These are phyloP conservation scores for Vollenhovia emeryi DNA, from an alignment of 1,140 invertebrate genomes.

Conservation along the genomic window DNA sequence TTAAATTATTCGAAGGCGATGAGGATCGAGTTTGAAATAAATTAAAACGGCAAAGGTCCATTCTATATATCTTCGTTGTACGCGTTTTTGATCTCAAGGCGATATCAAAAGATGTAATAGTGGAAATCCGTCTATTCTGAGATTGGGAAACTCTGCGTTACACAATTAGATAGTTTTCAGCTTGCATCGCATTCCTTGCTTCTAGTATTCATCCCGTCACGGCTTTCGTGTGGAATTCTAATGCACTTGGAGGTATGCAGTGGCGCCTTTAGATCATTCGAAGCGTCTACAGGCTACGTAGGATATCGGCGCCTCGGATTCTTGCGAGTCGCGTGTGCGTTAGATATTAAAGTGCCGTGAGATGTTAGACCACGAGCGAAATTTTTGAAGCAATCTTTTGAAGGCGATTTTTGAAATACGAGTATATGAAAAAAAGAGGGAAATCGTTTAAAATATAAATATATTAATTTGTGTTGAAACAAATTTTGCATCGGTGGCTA, in stretches of 20 bases:
- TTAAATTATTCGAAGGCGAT: background rate
- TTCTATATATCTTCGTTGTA: background rate
- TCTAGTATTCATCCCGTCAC: constrained; percentile 38
- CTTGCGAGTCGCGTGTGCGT: background rate
- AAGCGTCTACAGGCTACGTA: background rate
- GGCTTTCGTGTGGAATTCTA: constrained; percentile 41
- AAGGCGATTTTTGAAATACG: background rate
- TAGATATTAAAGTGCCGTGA: background rate
- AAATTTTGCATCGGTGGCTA: no score
- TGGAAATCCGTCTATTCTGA: background rate
- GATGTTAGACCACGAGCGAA: background rate
- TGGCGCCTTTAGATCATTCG: constrained; percentile 21
- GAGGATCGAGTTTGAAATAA: background rate
- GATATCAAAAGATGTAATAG: background rate
- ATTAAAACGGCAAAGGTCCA: background rate
- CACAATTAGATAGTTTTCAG: background rate
- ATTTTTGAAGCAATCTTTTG: background rate
- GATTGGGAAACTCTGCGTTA: background rate
- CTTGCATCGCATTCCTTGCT: constrained; percentile 28
- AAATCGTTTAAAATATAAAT: background rate
- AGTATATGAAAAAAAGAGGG: background rate
- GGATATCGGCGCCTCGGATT: background rate
- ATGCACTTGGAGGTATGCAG: constrained; percentile 37
- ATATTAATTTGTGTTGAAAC: no score
- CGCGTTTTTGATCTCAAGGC: background rate